Base-by-base conservation (phyloP, 2,113 vertebrate species). In the Syngnathus scovelli region DNA sequence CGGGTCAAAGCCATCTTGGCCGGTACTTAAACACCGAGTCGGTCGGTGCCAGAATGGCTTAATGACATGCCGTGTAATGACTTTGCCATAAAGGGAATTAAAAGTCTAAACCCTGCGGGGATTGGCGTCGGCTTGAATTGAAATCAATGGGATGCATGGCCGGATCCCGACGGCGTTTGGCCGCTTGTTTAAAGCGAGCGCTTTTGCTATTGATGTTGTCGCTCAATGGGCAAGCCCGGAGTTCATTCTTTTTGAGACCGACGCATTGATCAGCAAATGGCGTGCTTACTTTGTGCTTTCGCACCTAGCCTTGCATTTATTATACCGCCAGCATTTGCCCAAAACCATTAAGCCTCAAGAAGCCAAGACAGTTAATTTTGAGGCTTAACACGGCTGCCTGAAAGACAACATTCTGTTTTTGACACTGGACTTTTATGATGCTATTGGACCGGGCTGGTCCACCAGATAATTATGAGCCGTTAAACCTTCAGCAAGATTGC, bases 11-110 rank as follows among this genome's bases (percentile, higher is more conserved):
- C 68, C 70, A 84, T 77, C 46, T 81, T 83, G 83, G 81, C 76
- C 70, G 61, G 49, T 66, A 66, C 86, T 83, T 85, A 83, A 71
- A 74, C 77, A 72, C 78, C 83, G 81, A 86, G 84, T 85, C 85
- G 79, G 71, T 81, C 76, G 79, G 81, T 33, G 62, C 82, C 75
- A 71, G 83, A 83, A 88, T 86, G 85, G 81, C 83, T 90, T 91
- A 91, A 91, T 91, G 87, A 90, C 90, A 89, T 79, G 83, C 87
- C 83, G 84, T 89, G 83, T 88, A 90, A 89, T 90, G 83, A 87
- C 74, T 89, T 86, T 85, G 80, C 77, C 83, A 75, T 82, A 85
- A 85, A 84, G 79, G 74, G 85, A 86, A 87, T 89, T 85, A 86
- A 90, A 86, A 63, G 83, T 87, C 86, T 86, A 86, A 89, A 85